phyloP scores from a whole-genome alignment of 2,113 vertebrate species.

The Trogon melanurus region DNA sequence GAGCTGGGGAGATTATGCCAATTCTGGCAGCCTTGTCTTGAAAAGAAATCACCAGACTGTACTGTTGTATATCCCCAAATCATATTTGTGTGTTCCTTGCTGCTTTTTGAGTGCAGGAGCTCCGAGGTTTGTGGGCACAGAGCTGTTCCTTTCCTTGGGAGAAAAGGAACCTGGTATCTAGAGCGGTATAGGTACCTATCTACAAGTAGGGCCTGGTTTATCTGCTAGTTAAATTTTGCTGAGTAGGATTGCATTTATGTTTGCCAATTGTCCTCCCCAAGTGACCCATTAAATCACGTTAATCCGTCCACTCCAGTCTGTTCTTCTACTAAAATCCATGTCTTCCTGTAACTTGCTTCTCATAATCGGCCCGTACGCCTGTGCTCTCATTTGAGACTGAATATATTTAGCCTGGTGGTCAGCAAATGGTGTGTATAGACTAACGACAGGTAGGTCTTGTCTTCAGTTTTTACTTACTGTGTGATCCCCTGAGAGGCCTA shows the following conservation, averaged over 20 bases:
- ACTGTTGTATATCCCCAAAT: neutral
- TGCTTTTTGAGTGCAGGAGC: neutral
- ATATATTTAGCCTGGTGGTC: neutral
- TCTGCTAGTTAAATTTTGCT: neutral
- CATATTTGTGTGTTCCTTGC: neutral
- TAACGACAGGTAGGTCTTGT: neutral
- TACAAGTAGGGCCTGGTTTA: neutral
- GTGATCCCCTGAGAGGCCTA: neutral
- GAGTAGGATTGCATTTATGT: neutral
- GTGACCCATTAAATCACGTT: constrained; percentile 12
- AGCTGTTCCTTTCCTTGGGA: neutral
- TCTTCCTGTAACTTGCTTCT: neutral
- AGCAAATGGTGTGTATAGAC: neutral
- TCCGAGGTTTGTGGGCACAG: neutral
- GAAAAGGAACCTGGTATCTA: neutral
- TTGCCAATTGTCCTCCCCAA: neutral
- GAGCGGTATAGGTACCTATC: neutral
- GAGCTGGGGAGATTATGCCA: neutral
- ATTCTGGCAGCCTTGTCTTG: neutral
- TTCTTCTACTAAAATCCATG: neutral
- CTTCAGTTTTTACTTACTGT: neutral
- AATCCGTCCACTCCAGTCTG: neutral
- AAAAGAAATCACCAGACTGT: neutral
- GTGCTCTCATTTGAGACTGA: neutral
- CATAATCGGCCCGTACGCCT: neutral